These are phyloP conservation scores for Dasyprocta punctata DNA, from an alignment of 2,113 vertebrate genomes.

Conservation along the genomic window DNA sequence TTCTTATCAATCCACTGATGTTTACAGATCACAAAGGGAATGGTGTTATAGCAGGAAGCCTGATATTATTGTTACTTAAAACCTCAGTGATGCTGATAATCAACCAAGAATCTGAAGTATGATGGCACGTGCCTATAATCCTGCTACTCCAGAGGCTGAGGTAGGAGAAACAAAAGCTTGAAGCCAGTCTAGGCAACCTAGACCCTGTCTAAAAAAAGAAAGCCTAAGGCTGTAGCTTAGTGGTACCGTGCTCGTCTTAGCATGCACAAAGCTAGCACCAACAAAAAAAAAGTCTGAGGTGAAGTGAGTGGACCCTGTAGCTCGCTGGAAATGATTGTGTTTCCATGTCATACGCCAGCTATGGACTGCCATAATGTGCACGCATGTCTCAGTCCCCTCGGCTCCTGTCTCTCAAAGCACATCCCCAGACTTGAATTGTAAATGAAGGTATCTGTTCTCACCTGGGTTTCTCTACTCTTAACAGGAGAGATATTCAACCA, in stretches of 20 bases:
- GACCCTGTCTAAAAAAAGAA: not conserved
- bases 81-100: not conserved
- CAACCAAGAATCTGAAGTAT: not conserved
- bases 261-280: not conserved
- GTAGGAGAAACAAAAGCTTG: not conserved
- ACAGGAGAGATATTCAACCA: not conserved
- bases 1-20: not conserved
- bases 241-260: not conserved
- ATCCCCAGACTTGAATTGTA: not conserved
- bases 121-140: not conserved
- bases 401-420: not conserved
- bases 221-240: not conserved
- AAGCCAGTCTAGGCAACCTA: not conserved
- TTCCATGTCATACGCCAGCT: not conserved
- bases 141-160: not conserved
- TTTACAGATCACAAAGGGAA: not conserved
- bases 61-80: not conserved
- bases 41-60: not conserved
- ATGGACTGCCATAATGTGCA: not conserved
- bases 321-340: not conserved
- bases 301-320: not conserved
- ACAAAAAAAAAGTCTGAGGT: not conserved
- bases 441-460: not conserved
- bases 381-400: not conserved
- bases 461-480: not conserved